A percentile compares a stretch with the other conserved stretches of the same genome.
Evolutionary conservation across 2,888 invertebrate genomes (phyloP).

Genomic region (Thecophora atra): DNA sequence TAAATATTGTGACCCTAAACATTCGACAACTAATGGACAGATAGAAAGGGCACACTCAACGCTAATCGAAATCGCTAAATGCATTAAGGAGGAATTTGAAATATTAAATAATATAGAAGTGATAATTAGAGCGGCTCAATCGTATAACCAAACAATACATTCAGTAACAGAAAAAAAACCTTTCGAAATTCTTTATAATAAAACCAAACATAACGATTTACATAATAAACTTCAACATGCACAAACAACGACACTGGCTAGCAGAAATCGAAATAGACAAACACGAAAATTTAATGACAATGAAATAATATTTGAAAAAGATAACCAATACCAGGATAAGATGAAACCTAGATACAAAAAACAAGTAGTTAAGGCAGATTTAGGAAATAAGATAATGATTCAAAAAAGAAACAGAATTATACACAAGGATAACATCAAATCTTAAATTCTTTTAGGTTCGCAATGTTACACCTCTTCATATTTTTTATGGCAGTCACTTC

Average conservation of each 20-base stretch:
- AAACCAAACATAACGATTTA: conserved; percentile 32
- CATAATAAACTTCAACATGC: conserved; percentile 22
- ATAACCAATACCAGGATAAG: conserved; percentile 13
- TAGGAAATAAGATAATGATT: conserved; percentile 35
- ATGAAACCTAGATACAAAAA: conserved; percentile 25
- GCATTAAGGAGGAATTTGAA: conserved; percentile 25
- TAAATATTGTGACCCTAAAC: conserved; percentile 28
- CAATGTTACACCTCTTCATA: conserved; percentile 23
- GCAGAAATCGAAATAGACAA: conserved; percentile 12
- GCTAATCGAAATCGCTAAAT: conserved; percentile 32
- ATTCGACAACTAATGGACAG: conserved; percentile 29
- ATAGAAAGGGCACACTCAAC: conserved; percentile 32
- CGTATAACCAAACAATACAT: conserved; percentile 38
- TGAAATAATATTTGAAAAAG: conserved; percentile 26
- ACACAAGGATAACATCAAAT: conserved; percentile 35
- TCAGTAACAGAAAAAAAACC: conserved; percentile 37
- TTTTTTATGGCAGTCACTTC: conserved; percentile 25
- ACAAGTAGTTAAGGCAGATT: conserved; percentile 29
- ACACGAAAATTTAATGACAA: neutral
- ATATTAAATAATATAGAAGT: conserved; percentile 27
- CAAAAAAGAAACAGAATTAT: conserved; percentile 30
- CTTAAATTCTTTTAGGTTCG: conserved; percentile 23
- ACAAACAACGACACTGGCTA: conserved; percentile 29
- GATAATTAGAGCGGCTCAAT: conserved; percentile 30
- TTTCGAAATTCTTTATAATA: conserved; percentile 35